These are phyloP conservation scores for Ataeniobius toweri DNA, from an alignment of 2,797 vertebrate species.

Conservation along the genomic window DNA sequence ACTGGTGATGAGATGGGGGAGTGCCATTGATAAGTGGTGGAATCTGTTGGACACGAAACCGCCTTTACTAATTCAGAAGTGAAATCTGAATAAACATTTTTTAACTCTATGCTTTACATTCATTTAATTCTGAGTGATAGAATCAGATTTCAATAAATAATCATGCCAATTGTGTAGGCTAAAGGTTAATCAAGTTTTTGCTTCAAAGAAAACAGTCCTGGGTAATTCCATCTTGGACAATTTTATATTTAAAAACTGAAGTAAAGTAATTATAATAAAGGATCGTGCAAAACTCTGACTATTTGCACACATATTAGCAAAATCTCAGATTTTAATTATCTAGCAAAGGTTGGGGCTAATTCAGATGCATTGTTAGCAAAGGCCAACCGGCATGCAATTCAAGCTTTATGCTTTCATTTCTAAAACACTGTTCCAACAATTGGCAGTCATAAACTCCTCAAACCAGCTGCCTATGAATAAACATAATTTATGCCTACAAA, in stretches of 20 bases:
- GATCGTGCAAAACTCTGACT: background rate
- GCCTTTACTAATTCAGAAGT: background rate
- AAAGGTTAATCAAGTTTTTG: background rate
- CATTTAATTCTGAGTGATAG: background rate
- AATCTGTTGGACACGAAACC: background rate
- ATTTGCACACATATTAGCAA: background rate
- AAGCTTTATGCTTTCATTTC: background rate
- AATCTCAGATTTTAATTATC: background rate
- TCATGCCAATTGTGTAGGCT: background rate
- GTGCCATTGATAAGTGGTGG: background rate
- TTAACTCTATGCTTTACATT: too few species aligned
- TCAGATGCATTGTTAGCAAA: background rate
- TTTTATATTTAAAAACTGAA: background rate
- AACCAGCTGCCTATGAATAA: background rate
- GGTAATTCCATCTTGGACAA: background rate
- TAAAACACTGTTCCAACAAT: background rate
- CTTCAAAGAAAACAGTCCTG: background rate
- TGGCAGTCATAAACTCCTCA: background rate
- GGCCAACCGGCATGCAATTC: background rate
- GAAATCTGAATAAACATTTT: background rate
- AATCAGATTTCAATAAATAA: background rate
- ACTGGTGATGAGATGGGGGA: background rate
- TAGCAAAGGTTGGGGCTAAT: background rate
- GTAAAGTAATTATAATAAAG: background rate
- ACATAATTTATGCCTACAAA: conserved; percentile 1